phyloP scores from a whole-genome alignment of 2,113 vertebrate genomes.

The Camelus dromedarius region DNA sequence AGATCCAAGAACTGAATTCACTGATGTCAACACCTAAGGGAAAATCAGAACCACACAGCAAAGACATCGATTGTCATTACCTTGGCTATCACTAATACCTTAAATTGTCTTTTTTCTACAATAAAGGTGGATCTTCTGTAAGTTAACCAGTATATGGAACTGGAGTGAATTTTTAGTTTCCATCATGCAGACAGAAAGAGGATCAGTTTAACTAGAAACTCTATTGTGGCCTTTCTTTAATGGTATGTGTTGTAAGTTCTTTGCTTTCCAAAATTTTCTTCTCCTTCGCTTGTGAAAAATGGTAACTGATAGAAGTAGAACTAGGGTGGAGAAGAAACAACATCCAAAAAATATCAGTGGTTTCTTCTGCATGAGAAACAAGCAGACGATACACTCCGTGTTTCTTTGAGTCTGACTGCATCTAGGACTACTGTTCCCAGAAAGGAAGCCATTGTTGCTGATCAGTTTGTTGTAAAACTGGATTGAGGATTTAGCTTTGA shows the following conservation, averaged over 20 bases:
- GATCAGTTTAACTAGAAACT: slow-evolving; percentile 61
- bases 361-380: slow-evolving; percentile 89
- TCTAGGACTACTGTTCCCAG: background rate
- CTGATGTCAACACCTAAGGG: slow-evolving; percentile 43
- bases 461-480: slow-evolving; percentile 92
- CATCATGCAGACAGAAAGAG: slow-evolving; percentile 8
- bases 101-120: slow-evolving; percentile 2
- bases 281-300: slow-evolving; percentile 88
- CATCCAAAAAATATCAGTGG: slow-evolving; percentile 92
- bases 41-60: background rate
- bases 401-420: slow-evolving; percentile 75
- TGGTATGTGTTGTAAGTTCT: slow-evolving; percentile 78
- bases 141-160: slow-evolving; percentile 39
- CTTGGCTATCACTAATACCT: background rate
- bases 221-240: slow-evolving; percentile 70
- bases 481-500: slow-evolving; percentile 92
- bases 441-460: slow-evolving; percentile 88
- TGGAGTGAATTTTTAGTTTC: slow-evolving; percentile 83
- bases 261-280: slow-evolving; percentile 86
- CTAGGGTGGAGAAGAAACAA: slow-evolving; percentile 89
- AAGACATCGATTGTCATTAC: background rate
- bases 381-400: slow-evolving; percentile 87
- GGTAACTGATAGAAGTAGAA: slow-evolving; percentile 87
- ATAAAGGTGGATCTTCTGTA: background rate
- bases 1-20: slow-evolving; percentile 52